Evolutionary conservation across 1,140 invertebrate species (phyloP), one percentile per base, ranked within the genome.

Genomic region (Solen grandis): DNA sequence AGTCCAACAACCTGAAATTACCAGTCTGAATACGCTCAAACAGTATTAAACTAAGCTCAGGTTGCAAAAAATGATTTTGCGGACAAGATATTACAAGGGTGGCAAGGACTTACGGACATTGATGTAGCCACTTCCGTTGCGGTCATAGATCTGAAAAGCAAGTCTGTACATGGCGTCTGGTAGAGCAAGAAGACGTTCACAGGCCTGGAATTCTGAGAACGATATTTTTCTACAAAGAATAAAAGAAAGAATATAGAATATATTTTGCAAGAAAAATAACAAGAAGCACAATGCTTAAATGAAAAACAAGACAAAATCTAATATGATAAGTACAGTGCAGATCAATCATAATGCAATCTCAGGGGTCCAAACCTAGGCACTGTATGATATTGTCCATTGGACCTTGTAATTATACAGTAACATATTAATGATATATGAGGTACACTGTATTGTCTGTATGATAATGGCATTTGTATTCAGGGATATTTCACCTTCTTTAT

Each of bases 111-210:
- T 93, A 98, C 97, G 95, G 94, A 96, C 98, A 77, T 97, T 96
- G 88, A 99, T 97, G 92, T 96, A 96, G 92, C 99, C 98, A 92
- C 98, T 98, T 93, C 98, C 98, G 92, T 99, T 98, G 38, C 96
- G 97, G 91, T 99, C 99, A 92, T 99, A 99, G 65, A 99, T 94
- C 91, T 99, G 98, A 93, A 99, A 99, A 83, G 99, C 99, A 72
- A 98, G 97, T 93, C 96, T 97, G 92, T 99, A 99, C 52, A 99
- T 94, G 29, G 98, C 97, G 93, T 99, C 99, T 55, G 99, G 98
- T 16, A 97, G 96, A 91, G 97, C 99, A 5, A 99, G 94, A 35
- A 99, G 92, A 0, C 97, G 97, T 93, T 99, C 99, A 93, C 99
- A 99, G 19, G 97, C 97, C 93, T 99, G 97, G 93, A 99, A 99